Conservation (phyloP, 2,797 vertebrate genomes). For the Parotocinclus haroldoi region DNA sequence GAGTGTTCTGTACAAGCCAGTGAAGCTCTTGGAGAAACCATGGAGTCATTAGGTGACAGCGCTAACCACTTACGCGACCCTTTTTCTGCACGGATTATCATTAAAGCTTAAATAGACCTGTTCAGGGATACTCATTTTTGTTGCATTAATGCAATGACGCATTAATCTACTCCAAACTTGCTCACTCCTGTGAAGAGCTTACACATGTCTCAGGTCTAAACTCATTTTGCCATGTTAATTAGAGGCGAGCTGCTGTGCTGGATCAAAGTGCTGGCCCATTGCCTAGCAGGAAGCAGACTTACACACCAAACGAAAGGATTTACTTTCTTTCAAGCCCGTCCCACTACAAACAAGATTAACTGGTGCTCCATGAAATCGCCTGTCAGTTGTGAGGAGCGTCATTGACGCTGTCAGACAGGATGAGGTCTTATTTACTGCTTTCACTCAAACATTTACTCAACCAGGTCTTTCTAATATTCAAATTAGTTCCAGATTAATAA, state of each 20-base stretch:
- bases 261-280: slow-evolving; percentile 32
- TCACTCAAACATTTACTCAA: slow-evolving; percentile 8
- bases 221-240: slow-evolving; percentile 30
- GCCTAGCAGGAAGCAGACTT: slow-evolving; percentile 40
- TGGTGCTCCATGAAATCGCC: slow-evolving; percentile 44
- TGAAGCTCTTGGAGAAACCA: too few relatives aligned
- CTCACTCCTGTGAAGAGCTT: too few relatives aligned
- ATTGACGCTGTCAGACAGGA: slow-evolving; percentile 31
- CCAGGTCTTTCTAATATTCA: too few relatives aligned
- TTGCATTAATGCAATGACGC: too few relatives aligned
- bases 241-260: slow-evolving; percentile 29
- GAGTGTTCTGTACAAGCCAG: too few relatives aligned
- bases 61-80: too few relatives aligned
- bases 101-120: too few relatives aligned
- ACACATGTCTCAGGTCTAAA: slow-evolving; percentile 12
- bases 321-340: slow-evolving; percentile 36
- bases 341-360: slow-evolving; percentile 47
- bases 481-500: too few relatives aligned
- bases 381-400: slow-evolving; percentile 36
- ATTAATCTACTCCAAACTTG: too few relatives aligned
- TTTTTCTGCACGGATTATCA: too few relatives aligned
- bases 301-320: slow-evolving; percentile 45
- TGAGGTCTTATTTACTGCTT: slow-evolving; percentile 30
- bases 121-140: too few relatives aligned
- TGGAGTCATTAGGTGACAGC: too few relatives aligned